phyloP scores from a whole-genome alignment of 2,113 vertebrate species.

The Grallaria varia region DNA sequence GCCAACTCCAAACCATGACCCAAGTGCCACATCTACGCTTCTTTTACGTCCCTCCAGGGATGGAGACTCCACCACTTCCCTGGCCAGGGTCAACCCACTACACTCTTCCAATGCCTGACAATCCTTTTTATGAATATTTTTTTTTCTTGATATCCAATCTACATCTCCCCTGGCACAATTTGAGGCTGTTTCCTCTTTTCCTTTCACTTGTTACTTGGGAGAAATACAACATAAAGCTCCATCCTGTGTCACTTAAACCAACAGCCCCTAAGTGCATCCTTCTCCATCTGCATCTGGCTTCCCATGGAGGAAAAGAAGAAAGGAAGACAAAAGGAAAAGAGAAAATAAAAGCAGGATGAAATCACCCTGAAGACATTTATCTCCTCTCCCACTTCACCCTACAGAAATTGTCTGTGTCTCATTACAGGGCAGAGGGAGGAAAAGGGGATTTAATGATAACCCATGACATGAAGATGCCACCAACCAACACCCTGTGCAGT shows the following conservation, averaged over 20 bases:
- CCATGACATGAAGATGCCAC: rapidly evolving
- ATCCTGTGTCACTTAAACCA: background rate
- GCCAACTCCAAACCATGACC: background rate
- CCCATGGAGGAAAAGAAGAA: background rate
- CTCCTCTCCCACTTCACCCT: rapidly evolving
- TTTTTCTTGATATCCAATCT: background rate
- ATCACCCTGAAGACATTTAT: background rate
- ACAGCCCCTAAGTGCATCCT: background rate
- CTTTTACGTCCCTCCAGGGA: background rate
- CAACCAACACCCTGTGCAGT: background rate
- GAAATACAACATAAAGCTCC: background rate
- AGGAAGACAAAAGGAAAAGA: background rate
- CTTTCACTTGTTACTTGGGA: background rate
- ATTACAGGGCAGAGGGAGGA: background rate
- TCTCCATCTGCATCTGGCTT: background rate
- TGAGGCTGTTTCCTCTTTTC: background rate
- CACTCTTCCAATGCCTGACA: background rate
- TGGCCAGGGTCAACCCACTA: too few species aligned
- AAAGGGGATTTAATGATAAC: background rate
- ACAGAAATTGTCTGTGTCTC: rapidly evolving
- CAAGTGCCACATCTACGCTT: background rate
- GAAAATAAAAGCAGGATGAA: background rate
- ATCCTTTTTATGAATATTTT: background rate
- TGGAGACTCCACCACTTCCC: background rate
- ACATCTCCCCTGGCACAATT: background rate